Conservation (phyloP, 2,113 vertebrate genomes). For the Enhydra lutris region DNA sequence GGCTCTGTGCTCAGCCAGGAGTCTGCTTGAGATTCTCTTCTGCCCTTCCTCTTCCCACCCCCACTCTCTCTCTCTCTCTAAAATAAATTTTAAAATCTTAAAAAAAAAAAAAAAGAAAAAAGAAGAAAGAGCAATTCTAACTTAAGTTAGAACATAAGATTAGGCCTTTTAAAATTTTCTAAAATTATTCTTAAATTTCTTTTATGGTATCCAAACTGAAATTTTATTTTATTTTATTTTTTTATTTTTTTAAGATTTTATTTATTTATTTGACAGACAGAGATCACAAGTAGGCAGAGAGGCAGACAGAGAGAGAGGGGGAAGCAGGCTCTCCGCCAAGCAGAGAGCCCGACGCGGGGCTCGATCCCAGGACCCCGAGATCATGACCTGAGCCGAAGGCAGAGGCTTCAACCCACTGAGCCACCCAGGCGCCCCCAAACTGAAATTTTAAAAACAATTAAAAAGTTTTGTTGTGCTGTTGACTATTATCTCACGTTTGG, state of each 20-base stretch:
- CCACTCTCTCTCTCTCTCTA: not conserved
- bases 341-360: too few species aligned
- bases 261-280: too few species aligned
- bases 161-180: not conserved
- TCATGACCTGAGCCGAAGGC: too few species aligned
- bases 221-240: too few species aligned
- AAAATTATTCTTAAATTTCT: not conserved
- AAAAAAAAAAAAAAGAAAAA: not conserved
- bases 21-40: not conserved
- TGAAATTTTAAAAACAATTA: not conserved
- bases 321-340: too few species aligned
- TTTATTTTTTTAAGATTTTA: too few species aligned
- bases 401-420: too few species aligned
- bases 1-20: not conserved
- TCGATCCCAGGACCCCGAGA: too few species aligned
- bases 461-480: not conserved
- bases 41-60: not conserved
- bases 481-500: not conserved
- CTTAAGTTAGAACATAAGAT: not conserved
- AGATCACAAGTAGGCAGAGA: too few species aligned
- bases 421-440: too few species aligned
- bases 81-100: not conserved
- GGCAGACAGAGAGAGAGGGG: too few species aligned
- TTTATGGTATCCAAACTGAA: not conserved
- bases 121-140: not conserved